phyloP scores from a whole-genome alignment of 1,140 invertebrate genomes.

The Artemia franciscana region DNA sequence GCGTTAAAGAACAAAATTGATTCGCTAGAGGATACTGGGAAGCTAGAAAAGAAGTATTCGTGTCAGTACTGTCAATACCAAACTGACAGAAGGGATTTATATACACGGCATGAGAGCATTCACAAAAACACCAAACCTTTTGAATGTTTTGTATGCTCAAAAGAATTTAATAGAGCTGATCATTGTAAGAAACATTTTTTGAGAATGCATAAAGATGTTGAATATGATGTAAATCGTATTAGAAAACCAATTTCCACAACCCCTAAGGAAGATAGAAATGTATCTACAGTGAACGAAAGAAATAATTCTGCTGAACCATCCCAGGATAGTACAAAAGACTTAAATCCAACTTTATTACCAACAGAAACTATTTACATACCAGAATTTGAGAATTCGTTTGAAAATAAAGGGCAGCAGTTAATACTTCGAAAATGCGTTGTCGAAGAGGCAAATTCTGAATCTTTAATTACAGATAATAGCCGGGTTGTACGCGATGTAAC shows the following conservation, averaged over 20 bases:
- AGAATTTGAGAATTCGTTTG: not conserved
- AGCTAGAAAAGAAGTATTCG: conserved; percentile 42
- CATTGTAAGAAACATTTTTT: conserved; percentile 84
- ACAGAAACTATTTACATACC: not conserved
- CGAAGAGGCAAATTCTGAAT: not conserved
- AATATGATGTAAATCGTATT: not conserved
- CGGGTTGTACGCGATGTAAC: not conserved
- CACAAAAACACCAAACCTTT: conserved; percentile 81
- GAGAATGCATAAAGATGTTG: conserved; percentile 22
- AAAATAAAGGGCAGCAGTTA: not conserved
- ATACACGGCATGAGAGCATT: conserved; percentile 85
- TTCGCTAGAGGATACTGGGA: conserved; percentile 18
- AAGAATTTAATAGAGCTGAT: conserved; percentile 79
- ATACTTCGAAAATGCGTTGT: not conserved
- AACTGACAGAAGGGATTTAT: conserved; percentile 73
- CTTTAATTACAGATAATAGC: not conserved
- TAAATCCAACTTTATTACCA: not conserved
- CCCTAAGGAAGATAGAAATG: too few species aligned
- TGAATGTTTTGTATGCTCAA: conserved; percentile 69
- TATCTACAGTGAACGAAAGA: too few species aligned
- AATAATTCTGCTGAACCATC: too few species aligned
- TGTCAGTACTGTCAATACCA: conserved; percentile 68
- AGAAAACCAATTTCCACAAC: not conserved
- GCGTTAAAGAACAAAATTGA: conserved; percentile 36
- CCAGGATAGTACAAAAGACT: too few species aligned